Evolutionary conservation across 2,113 vertebrate species (phyloP).

Genomic region (Formicarius rufipectus): DNA sequence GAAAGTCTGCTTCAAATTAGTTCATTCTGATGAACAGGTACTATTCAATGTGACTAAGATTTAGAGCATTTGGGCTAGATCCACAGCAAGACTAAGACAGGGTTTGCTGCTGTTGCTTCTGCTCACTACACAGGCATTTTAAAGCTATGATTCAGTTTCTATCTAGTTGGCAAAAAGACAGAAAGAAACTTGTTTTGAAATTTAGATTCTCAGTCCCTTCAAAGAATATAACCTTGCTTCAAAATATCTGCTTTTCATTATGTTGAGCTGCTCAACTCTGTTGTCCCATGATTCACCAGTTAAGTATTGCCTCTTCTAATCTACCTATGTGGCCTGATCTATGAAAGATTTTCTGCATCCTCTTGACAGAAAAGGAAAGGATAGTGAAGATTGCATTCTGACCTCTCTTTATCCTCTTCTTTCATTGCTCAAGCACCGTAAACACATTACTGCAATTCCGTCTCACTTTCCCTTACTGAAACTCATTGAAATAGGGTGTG

Average conservation of each 20-base stretch:
- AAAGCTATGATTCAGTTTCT: background rate
- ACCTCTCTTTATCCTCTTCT: background rate
- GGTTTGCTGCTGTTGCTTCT: background rate
- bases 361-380: background rate
- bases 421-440: background rate
- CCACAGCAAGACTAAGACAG: background rate
- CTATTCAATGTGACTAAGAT: background rate
- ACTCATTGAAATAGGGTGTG: fast-evolving
- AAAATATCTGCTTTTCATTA: background rate
- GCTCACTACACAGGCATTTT: background rate
- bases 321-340: background rate
- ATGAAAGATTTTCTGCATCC: background rate
- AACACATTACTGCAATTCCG: background rate
- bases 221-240: background rate
- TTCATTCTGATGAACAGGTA: conserved; percentile 43
- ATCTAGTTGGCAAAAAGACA: background rate
- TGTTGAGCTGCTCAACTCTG: background rate
- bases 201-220: background rate
- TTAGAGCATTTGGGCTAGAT: background rate
- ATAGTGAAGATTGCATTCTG: background rate
- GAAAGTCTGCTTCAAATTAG: conserved; percentile 70
- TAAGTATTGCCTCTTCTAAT: background rate
- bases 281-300: background rate
- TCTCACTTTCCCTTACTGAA: background rate
- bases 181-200: background rate